Percentiles rank a stretch among this genome's conserved stretches.
Conservation (phyloP, 2,113 vertebrate species). For the Boulengeromyrus knoepffleri region DNA sequence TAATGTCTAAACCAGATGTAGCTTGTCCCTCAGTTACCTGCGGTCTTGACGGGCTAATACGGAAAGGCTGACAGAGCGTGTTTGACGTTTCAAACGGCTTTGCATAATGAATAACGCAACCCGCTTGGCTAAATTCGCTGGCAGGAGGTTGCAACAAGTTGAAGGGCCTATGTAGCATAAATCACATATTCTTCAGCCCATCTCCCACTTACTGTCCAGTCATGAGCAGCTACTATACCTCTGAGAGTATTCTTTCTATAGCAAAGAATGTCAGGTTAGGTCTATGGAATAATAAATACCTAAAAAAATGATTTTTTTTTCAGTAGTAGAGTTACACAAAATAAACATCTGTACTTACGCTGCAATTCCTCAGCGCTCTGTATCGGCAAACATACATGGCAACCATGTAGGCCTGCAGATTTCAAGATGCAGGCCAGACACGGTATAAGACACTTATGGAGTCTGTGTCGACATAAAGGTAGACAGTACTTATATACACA, state of each 20-base stretch:
- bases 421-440: neutral
- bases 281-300: neutral
- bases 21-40: neutral
- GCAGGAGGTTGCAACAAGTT: neutral
- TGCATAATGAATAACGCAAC: slow-evolving; percentile 6
- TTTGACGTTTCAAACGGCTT: slow-evolving; percentile 15
- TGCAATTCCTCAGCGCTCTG: too few species aligned
- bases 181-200: neutral
- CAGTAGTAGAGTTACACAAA: neutral
- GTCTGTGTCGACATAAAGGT: neutral
- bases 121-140: neutral
- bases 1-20: slow-evolving; percentile 9
- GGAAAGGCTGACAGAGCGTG: neutral
- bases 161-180: neutral
- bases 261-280: neutral
- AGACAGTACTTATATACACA: neutral
- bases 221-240: neutral
- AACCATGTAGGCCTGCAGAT: neutral
- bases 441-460: neutral
- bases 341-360: neutral
- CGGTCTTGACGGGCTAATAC: slow-evolving; percentile 6
- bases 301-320: neutral
- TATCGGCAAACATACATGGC: neutral
- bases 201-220: neutral
- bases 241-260: neutral